These are phyloP conservation scores for Papilio polyxenes DNA, from an alignment of 1,140 invertebrate species.

Conservation along the genomic window DNA sequence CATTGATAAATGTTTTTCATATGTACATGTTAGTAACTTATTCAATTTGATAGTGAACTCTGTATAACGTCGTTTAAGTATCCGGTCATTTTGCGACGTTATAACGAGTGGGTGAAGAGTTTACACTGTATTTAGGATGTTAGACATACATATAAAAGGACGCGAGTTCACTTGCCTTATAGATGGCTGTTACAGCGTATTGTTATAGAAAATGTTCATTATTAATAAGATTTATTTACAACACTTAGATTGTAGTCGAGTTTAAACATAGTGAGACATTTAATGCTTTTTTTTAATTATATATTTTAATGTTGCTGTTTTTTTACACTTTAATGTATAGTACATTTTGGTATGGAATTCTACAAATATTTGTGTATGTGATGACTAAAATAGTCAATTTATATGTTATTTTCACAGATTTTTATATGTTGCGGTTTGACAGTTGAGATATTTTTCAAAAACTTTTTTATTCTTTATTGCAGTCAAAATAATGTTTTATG, in stretches of 20 bases:
- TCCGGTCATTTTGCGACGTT: too few species aligned
- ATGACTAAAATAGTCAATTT: background rate
- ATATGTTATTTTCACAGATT: background rate
- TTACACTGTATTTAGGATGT: background rate
- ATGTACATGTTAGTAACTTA: conserved; percentile 6
- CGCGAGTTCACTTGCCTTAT: conserved; percentile 61
- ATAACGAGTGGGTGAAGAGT: too few species aligned
- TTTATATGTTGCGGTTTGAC: background rate
- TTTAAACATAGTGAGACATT: conserved; percentile 44
- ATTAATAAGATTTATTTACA: conserved; percentile 48
- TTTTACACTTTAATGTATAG: background rate
- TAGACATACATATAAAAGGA: conserved; percentile 13
- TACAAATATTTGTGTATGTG: background rate
- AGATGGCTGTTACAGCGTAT: conserved; percentile 52
- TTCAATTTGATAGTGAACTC: conserved; percentile 14
- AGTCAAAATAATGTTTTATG: background rate
- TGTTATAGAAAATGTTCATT: conserved; percentile 41
- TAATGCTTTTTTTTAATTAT: conserved; percentile 16
- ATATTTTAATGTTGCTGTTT: conserved; percentile 33
- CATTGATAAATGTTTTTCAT: background rate
- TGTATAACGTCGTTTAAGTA: too few species aligned
- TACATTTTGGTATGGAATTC: background rate
- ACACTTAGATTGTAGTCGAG: conserved; percentile 38
- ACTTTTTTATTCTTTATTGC: too few species aligned
- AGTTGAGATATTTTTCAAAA: background rate